A percentile compares a stretch with the other conserved stretches of the same genome.
Conservation (phyloP, 1,140 invertebrate genomes). For the Drosophila sucinea region DNA sequence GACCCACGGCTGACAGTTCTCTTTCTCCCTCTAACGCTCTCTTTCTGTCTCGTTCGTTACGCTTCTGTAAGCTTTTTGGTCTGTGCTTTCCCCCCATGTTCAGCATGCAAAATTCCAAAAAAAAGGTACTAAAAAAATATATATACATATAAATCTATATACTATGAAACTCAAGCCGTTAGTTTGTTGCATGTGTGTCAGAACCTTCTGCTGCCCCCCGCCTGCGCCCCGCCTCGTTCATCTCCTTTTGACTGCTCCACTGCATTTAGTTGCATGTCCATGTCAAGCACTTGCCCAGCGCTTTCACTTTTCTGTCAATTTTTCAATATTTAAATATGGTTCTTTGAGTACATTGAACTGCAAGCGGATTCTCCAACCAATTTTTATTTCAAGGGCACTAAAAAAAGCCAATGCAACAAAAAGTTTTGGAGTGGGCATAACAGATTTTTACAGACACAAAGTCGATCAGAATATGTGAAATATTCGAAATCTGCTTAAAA, state of each 20-base stretch:
- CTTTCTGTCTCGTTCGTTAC: constrained; percentile 57
- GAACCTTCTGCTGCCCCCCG: constrained; percentile 12
- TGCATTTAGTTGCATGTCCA: constrained; percentile 69
- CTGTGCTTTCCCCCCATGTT: constrained; percentile 70
- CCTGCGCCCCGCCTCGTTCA: neutral
- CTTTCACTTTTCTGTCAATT: constrained; percentile 65
- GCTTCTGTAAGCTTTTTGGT: constrained; percentile 75
- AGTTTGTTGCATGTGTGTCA: constrained; percentile 57
- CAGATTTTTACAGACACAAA: no score
- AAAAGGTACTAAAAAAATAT: neutral
- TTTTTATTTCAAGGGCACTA: neutral
- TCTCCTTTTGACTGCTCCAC: constrained; percentile 51
- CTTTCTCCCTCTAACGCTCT: constrained; percentile 27
- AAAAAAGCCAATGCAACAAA: neutral
- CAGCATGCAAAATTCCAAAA: constrained; percentile 55
- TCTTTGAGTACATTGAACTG: constrained; percentile 12
- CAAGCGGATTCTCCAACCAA: neutral
- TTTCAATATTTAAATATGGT: constrained; percentile 4
- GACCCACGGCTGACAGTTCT: constrained; percentile 66
- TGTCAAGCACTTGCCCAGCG: constrained; percentile 51
- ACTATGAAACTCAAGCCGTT: constrained; percentile 36
- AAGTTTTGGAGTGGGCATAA: neutral
- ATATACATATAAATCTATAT: neutral
- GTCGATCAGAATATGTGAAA: no score
- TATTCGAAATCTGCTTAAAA: no score